Conservation (phyloP, 1,140 invertebrate genomes). For the Parasteatoda tepidariorum region DNA sequence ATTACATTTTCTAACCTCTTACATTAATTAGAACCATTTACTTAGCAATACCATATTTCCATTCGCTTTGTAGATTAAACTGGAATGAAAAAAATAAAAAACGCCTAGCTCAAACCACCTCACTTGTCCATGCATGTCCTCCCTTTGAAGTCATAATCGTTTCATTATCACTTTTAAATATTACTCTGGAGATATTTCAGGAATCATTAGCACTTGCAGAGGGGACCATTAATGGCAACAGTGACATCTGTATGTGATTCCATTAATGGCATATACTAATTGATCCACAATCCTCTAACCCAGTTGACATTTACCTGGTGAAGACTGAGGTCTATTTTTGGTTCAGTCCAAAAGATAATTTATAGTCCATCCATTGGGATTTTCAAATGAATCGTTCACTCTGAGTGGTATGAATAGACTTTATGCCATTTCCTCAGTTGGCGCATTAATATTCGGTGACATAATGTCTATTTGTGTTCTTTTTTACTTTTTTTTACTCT, state of each 20-base stretch:
- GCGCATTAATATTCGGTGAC: conserved; percentile 31
- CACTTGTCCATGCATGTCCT: not conserved
- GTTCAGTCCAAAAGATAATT: conserved; percentile 19
- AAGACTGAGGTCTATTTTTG: conserved; percentile 11
- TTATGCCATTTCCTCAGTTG: conserved; percentile 11
- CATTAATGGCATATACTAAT: conserved; percentile 22
- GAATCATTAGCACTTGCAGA: not conserved
- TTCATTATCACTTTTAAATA: not conserved
- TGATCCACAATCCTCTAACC: not conserved
- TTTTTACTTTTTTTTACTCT: not conserved
- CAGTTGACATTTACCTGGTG: conserved; percentile 8
- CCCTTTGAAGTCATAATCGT: not conserved
- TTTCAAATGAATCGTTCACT: conserved; percentile 25
- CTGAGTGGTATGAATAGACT: conserved; percentile 8
- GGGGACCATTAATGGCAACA: not conserved
- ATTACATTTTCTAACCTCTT: too few relatives aligned
- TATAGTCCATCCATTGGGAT: conserved; percentile 17
- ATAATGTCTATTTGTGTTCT: conserved; percentile 3
- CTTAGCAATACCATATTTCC: too few relatives aligned
- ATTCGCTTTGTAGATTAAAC: too few relatives aligned
- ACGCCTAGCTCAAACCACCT: not conserved
- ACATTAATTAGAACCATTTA: too few relatives aligned
- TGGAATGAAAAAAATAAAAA: too few relatives aligned
- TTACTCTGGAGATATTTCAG: not conserved
- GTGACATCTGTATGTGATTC: not conserved